A percentile compares a stretch with the other conserved stretches of the same genome.
Conservation (phyloP, 2,888 invertebrate genomes). For the Pheosia gnoma region DNA sequence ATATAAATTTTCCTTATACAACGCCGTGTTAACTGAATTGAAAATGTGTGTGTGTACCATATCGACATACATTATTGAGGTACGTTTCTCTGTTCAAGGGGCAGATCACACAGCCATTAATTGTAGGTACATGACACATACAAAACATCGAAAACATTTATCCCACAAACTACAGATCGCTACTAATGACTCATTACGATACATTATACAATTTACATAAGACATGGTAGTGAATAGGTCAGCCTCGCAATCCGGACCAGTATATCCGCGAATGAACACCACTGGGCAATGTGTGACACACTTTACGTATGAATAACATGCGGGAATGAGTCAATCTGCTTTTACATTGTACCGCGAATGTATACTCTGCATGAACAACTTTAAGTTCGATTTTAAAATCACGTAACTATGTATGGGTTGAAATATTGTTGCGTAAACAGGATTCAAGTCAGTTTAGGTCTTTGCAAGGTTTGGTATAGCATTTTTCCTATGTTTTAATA, state of each 20-base stretch:
- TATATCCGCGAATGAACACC: not conserved
- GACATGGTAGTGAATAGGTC: slow-evolving; percentile 8
- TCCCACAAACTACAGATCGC: not conserved
- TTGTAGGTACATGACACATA: not conserved
- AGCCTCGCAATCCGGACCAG: not conserved
- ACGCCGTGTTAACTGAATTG: too few relatives aligned
- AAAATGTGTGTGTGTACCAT: too few relatives aligned
- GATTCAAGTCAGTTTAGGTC: not conserved
- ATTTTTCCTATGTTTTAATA: too few relatives aligned
- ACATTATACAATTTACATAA: slow-evolving; percentile 14
- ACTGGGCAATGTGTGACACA: not conserved
- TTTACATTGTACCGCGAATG: not conserved
- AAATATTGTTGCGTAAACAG: not conserved
- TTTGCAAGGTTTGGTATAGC: too few relatives aligned
- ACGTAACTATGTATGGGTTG: not conserved
- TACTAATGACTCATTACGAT: slow-evolving; percentile 12
- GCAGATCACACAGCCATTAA: not conserved
- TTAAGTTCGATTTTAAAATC: not conserved
- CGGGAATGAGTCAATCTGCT: not conserved
- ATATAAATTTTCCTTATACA: too few relatives aligned
- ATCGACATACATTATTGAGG: too few relatives aligned
- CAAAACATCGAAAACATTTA: not conserved
- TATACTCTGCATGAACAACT: not conserved
- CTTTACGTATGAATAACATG: not conserved
- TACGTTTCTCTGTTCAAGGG: too few relatives aligned